Percentiles rank a stretch among this genome's conserved stretches.
Evolutionary conservation across 2,797 vertebrate genomes (phyloP).

Genomic region (Garrulus glandarius): DNA sequence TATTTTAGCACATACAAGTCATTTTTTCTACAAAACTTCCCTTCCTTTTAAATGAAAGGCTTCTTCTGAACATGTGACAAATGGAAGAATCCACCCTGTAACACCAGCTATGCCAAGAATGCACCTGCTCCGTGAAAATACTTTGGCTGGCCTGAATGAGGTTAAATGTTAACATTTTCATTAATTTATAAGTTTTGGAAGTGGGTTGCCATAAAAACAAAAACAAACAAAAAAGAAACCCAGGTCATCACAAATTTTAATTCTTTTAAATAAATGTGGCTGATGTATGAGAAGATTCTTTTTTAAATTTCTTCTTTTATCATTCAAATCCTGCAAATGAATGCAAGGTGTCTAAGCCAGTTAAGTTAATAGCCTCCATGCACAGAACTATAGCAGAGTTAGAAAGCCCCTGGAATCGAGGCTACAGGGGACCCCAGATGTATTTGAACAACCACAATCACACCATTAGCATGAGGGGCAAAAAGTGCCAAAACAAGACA

Average conservation of each 20-base stretch:
- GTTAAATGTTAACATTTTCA: neutral
- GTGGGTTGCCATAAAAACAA: neutral
- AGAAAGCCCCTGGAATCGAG: neutral
- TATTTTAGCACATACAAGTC: neutral
- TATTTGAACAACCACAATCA: neutral
- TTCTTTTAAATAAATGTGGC: neutral
- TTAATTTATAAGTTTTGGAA: neutral
- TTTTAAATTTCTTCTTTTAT: neutral
- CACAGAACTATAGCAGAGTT: neutral
- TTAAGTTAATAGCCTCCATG: neutral
- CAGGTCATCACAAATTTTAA: neutral
- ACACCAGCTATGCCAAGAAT: neutral
- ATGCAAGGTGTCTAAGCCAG: neutral
- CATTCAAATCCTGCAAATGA: neutral
- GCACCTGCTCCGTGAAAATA: neutral
- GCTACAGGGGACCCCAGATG: neutral
- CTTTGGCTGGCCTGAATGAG: neutral
- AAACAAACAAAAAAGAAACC: neutral
- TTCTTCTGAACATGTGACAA: neutral
- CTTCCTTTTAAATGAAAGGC: neutral
- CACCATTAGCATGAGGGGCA: neutral
- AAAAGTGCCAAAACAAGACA: conserved; percentile 15
- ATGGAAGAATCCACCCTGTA: neutral
- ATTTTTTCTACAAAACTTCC: neutral
- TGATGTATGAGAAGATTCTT: neutral